Evolutionary conservation across 2,113 vertebrate species (phyloP).

Genomic region (Rhabdomys dilectus): DNA sequence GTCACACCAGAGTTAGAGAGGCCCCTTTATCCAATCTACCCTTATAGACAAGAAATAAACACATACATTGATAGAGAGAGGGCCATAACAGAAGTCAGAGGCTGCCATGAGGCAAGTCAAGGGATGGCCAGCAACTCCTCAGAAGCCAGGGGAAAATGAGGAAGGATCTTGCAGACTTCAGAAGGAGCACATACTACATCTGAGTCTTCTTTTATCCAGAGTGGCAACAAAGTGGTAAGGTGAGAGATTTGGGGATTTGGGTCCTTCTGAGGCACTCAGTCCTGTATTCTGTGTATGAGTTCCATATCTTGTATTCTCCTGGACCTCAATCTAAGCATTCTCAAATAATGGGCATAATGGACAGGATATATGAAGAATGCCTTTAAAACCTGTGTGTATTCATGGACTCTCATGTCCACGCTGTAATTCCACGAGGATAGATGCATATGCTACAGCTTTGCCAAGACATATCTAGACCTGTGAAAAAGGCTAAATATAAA

Average conservation of each 20-base stretch:
- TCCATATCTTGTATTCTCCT: not conserved
- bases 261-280: not conserved
- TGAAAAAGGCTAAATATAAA: slow-evolving; percentile 13
- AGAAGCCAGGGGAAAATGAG: not conserved
- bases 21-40: not conserved
- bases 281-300: not conserved
- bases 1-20: not conserved
- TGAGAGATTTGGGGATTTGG: too few relatives aligned
- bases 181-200: not conserved
- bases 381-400: not conserved
- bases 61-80: too few relatives aligned
- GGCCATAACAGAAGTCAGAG: not conserved
- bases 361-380: not conserved
- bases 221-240: not conserved
- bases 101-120: not conserved
- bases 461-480: not conserved
- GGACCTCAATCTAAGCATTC: not conserved
- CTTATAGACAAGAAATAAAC: not conserved
- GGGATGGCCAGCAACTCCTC: not conserved
- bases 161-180: not conserved
- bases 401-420: not conserved
- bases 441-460: not conserved
- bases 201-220: not conserved
- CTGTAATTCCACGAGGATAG: not conserved
- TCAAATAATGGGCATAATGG: not conserved